Percentiles rank a stretch among this genome's conserved stretches.
Evolutionary conservation across 2,888 invertebrate genomes (phyloP).

Genomic region (Camptogramma bilineatum): DNA sequence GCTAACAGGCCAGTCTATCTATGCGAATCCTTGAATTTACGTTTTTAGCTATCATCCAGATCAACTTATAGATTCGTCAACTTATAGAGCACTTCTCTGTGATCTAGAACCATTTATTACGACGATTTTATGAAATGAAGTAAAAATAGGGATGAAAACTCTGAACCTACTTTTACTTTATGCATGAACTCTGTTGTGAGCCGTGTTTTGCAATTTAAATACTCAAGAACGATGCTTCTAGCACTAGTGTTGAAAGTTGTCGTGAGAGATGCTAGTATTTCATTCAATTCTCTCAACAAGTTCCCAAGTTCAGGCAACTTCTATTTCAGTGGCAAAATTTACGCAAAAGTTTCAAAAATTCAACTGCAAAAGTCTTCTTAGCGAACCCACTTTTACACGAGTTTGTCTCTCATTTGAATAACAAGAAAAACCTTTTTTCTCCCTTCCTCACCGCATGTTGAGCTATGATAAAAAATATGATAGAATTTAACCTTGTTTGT

Average conservation of each 20-base stretch:
- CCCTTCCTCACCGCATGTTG: slow-evolving; percentile 32
- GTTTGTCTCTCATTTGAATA: slow-evolving; percentile 78
- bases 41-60: too few relatives aligned
- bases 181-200: background rate
- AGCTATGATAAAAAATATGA: slow-evolving; percentile 41
- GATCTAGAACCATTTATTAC: too few relatives aligned
- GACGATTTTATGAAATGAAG: too few relatives aligned
- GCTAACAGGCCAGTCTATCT: too few relatives aligned
- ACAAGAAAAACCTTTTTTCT: slow-evolving; percentile 77
- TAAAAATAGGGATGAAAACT: too few relatives aligned
- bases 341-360: slow-evolving; percentile 56
- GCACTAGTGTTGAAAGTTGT: background rate
- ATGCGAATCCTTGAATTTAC: too few relatives aligned
- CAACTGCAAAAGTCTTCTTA: slow-evolving; percentile 60
- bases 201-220: background rate
- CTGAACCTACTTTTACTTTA: too few relatives aligned
- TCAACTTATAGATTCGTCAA: too few relatives aligned
- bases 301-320: slow-evolving; percentile 18
- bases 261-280: slow-evolving; percentile 1
- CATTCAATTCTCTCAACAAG: slow-evolving; percentile 9
- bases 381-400: slow-evolving; percentile 56
- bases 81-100: too few relatives aligned
- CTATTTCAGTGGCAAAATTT: slow-evolving; percentile 19
- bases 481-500: slow-evolving; percentile 39
- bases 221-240: background rate